Conservation (phyloP, 2,888 invertebrate species). For the Drosophila neotestacea region DNA sequence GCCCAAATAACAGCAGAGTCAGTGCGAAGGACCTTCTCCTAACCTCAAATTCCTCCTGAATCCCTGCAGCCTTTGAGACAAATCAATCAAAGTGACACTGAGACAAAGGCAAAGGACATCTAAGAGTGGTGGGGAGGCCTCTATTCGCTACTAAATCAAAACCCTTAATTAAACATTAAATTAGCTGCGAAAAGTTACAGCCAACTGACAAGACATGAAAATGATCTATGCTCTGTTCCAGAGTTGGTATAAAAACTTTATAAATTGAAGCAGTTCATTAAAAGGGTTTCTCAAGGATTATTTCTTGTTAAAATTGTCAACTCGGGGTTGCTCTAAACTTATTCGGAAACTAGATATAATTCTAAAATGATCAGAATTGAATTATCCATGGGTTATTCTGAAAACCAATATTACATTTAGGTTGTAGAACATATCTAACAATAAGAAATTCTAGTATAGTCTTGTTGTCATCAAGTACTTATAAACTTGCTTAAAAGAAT, state of each 20-base stretch:
- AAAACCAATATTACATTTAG: no score
- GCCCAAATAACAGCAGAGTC: constrained; percentile 25
- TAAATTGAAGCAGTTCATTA: constrained; percentile 2
- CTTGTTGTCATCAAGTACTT: no score
- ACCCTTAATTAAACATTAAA: constrained; percentile 68
- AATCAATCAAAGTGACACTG: constrained; percentile 58
- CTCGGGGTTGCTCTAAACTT: not conserved
- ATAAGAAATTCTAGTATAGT: no score
- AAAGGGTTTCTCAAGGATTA: not conserved
- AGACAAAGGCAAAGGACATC: constrained; percentile 20
- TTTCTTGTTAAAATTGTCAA: not conserved
- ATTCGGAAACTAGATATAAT: not conserved
- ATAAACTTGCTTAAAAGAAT: no score
- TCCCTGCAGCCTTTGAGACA: constrained; percentile 8
- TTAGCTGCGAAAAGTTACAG: constrained; percentile 39
- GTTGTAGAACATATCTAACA: no score
- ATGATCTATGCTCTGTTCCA: constrained; percentile 16
- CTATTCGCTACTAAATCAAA: constrained; percentile 34
- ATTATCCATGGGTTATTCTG: no score
- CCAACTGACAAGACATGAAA: constrained; percentile 6
- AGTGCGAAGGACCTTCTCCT: not conserved
- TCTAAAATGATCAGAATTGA: no score
- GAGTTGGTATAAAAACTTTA: not conserved
- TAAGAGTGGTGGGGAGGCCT: not conserved
- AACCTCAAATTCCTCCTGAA: not conserved